Conservation (phyloP, 1,140 invertebrate genomes). For the Caligus rogercresseyi region DNA sequence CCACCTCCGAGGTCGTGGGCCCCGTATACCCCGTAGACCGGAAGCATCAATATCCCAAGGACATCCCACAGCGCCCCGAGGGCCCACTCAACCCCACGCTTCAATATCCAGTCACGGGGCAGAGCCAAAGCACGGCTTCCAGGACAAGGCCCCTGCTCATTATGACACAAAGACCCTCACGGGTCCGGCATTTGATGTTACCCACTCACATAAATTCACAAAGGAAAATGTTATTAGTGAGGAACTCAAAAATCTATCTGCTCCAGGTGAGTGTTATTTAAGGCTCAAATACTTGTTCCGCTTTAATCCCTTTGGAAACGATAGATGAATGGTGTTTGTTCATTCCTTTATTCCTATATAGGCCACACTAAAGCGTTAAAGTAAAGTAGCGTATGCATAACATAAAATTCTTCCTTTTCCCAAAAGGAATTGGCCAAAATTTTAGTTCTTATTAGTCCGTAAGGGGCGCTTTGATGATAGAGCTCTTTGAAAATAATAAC, state of each 20-base stretch:
- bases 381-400: too few species aligned
- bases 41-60: conserved; percentile 16
- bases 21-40: conserved; percentile 17
- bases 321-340: too few species aligned
- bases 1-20: not conserved
- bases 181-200: conserved; percentile 12
- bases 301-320: too few species aligned
- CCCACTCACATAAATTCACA: conserved; percentile 5
- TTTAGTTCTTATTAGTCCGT: too few species aligned
- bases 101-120: conserved; percentile 10
- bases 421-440: too few species aligned
- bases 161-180: not conserved
- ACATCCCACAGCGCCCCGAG: not conserved
- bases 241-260: conserved; percentile 4
- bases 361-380: too few species aligned
- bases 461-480: too few species aligned
- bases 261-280: too few species aligned
- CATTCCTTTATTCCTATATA: too few species aligned
- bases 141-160: conserved; percentile 9
- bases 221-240: conserved; percentile 13
- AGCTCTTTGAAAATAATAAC: too few species aligned
- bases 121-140: conserved; percentile 10
- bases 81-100: not conserved
- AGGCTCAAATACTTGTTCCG: too few species aligned
- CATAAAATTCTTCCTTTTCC: too few species aligned